These are phyloP conservation scores for Ammodytes marinus DNA, from an alignment of 2,113 vertebrate genomes.

Conservation along the genomic window DNA sequence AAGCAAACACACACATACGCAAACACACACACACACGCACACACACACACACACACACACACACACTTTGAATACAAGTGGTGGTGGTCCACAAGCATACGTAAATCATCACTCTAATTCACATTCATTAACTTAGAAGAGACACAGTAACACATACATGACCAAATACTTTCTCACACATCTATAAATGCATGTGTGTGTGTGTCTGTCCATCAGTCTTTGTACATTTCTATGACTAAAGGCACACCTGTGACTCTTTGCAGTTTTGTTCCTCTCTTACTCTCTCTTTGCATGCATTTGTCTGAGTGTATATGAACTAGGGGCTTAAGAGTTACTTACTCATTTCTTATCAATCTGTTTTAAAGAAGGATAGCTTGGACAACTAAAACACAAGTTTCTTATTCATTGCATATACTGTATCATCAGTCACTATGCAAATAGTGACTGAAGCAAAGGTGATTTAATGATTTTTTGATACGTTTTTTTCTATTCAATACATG, in stretches of 20 bases:
- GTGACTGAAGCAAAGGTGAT: not conserved
- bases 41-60: conserved; percentile 22
- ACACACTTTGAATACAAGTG: conserved; percentile 24
- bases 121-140: not conserved
- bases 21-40: conserved; percentile 18
- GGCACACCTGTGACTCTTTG: not conserved
- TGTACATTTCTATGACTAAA: not conserved
- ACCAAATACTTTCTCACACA: not conserved
- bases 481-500: not conserved
- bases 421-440: not conserved
- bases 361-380: not conserved
- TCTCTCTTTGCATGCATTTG: not conserved
- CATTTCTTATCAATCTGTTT: not conserved
- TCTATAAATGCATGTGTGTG: not conserved
- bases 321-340: not conserved
- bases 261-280: not conserved
- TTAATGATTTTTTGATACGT: not conserved
- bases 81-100: not conserved
- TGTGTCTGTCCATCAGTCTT: not conserved
- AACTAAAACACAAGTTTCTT: not conserved
- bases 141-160: conserved; percentile 12
- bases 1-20: conserved; percentile 17
- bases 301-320: not conserved
- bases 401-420: not conserved
- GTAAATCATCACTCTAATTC: conserved; percentile 11